phyloP scores from a whole-genome alignment of 2,797 vertebrate species.

The Aphelocoma californica region DNA sequence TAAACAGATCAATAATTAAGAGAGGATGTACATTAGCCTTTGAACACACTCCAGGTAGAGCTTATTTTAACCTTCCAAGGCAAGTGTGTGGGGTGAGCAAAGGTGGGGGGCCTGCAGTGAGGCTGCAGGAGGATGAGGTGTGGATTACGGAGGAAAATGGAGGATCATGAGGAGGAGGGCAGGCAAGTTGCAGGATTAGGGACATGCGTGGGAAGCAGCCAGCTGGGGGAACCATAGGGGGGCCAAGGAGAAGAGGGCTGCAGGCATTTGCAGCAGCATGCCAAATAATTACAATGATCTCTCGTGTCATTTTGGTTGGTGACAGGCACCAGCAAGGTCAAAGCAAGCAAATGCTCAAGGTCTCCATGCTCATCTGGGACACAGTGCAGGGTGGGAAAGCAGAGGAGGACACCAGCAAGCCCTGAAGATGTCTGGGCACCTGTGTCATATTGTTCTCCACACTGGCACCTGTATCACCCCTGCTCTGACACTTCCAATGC shows the following conservation, averaged over 20 bases:
- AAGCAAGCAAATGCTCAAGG: neutral
- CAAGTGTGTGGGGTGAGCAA: neutral
- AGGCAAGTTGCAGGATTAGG: neutral
- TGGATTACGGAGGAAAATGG: neutral
- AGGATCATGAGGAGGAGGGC: neutral
- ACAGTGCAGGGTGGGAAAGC: neutral
- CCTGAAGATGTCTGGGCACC: neutral
- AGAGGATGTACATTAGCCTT: conserved; percentile 72
- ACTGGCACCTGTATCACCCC: rapidly evolving
- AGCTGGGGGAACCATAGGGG: neutral
- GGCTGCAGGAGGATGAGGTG: neutral
- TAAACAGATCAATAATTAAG: conserved; percentile 79
- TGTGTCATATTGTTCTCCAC: neutral
- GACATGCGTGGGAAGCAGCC: neutral
- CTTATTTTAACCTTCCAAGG: conserved; percentile 52
- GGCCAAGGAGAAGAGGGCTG: neutral
- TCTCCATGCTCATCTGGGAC: neutral
- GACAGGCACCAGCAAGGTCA: neutral
- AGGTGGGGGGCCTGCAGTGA: neutral
- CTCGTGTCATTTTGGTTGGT: neutral
- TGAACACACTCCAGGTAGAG: conserved; percentile 71
- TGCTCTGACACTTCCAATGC: neutral
- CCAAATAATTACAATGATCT: neutral
- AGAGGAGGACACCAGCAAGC: neutral
- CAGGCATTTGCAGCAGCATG: neutral